Conservation (phyloP, 1,140 invertebrate species). For the Amphibalanus amphitrite region DNA sequence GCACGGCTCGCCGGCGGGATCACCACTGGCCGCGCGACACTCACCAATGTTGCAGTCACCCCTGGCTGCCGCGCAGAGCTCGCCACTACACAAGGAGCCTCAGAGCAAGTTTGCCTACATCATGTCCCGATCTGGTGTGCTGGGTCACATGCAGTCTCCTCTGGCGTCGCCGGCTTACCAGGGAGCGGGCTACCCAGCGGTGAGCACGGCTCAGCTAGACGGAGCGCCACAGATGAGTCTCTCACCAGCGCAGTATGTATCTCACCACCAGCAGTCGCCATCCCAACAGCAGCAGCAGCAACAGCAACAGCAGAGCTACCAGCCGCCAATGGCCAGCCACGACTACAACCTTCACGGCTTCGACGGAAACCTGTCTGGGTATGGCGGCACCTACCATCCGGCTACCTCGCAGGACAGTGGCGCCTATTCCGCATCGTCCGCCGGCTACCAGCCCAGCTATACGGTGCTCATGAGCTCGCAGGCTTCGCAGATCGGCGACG, state of each 20-base stretch:
- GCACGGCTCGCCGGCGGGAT: slow-evolving; percentile 39
- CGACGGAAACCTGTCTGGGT: not conserved
- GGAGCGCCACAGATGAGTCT: not conserved
- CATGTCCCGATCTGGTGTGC: slow-evolving; percentile 27
- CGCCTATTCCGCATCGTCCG: not conserved
- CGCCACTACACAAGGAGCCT: not conserved
- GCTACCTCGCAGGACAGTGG: not conserved
- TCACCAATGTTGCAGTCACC: not conserved
- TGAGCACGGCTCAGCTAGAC: not conserved
- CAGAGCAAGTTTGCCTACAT: slow-evolving; percentile 55
- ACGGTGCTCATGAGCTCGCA: not conserved
- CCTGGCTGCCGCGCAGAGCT: not conserved
- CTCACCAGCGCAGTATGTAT: not conserved
- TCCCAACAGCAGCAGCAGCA: slow-evolving; percentile 9
- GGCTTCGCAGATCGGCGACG: not conserved
- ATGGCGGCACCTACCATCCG: not conserved
- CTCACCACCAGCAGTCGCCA: slow-evolving; percentile 7
- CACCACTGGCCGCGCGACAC: slow-evolving; percentile 48
- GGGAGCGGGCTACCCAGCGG: slow-evolving; percentile 37
- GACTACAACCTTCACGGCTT: not conserved
- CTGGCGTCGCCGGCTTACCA: slow-evolving; percentile 24
- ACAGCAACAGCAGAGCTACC: slow-evolving; percentile 14
- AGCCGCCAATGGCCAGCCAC: not conserved
- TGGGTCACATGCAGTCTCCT: slow-evolving; percentile 26
- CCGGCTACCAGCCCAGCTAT: not conserved